These are phyloP conservation scores for Ammodytes marinus DNA, from an alignment of 2,113 vertebrate species.

Conservation along the genomic window DNA sequence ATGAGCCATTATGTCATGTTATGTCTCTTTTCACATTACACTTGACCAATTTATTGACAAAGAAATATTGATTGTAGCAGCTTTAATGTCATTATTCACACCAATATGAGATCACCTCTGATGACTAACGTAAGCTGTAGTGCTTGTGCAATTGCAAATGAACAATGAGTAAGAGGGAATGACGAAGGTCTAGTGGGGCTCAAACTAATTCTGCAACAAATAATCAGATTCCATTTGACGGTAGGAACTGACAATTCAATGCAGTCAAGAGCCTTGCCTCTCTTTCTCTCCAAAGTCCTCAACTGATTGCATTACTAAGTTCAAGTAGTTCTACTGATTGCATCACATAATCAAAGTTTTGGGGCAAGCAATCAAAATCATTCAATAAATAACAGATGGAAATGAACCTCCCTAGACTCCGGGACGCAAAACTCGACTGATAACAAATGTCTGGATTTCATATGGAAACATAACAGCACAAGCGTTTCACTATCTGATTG, in stretches of 20 bases:
- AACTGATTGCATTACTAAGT: conserved; percentile 44
- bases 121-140: conserved; percentile 23
- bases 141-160: background rate
- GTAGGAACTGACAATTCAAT: conserved; percentile 12
- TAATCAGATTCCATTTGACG: conserved; percentile 25
- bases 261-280: conserved; percentile 33
- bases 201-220: conserved; percentile 41
- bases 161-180: conserved; percentile 14
- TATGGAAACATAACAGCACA: conserved; percentile 24
- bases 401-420: conserved; percentile 20
- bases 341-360: conserved; percentile 58
- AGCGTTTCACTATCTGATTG: conserved; percentile 16
- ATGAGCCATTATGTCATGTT: too few relatives aligned
- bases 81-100: background rate
- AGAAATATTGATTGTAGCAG: background rate
- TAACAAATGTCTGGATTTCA: conserved; percentile 30
- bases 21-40: too few relatives aligned
- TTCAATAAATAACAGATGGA: conserved; percentile 46
- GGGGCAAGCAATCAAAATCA: conserved; percentile 57
- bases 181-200: conserved; percentile 26
- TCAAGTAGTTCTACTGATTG: conserved; percentile 57
- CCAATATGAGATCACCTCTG: background rate
- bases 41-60: background rate
- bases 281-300: conserved; percentile 38
- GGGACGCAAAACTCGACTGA: conserved; percentile 19